Base-by-base conservation (phyloP, 2,797 vertebrate genomes). In the Pipistrellus pipistrellus region DNA sequence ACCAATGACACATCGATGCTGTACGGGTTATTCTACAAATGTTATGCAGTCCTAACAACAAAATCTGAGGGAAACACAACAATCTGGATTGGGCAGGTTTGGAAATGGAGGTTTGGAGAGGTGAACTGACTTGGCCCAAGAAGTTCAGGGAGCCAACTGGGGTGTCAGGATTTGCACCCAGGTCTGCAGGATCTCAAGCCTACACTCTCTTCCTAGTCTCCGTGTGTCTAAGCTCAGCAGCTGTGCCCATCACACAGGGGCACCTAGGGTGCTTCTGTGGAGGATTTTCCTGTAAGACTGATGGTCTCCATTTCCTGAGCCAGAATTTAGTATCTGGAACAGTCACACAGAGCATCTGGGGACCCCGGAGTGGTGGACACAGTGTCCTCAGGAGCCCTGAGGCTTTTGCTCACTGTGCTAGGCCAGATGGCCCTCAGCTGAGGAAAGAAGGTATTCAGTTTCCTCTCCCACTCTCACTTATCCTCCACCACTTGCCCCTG, bases 131-230 rank as follows among this genome's bases (percentile, higher is more conserved):
- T 75, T 83, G 78, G 66, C 32, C 14, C 12, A 35, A 2, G 25
- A 1, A n/a, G 14, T 13, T 15, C 5, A 9, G 4, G 75, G 18
- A 68, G n/a, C 21, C 53, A 44, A 46, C 0, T 21, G 25, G 21
- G 8, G 27, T 32, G 8, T 6, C 25, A 77, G 53, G 55, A 76
- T 51, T 86, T 20, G 32, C 1, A 76, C 3, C 3, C 12, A 17
- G 18, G 2, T 21, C 30, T 53, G 17, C 6, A 44, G 81, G 13
- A 71, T 18, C 66, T 12, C n/a, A 68, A 71, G 6, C 20, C 21
- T 76, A 4, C 2, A 11, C 18, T 82, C 41, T 27, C n/a, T 27
- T 64, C 27, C 10, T 51, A 57, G 20, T 59, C 14, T 85, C 77
- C 10, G 7, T 41, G 25, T 57, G 66, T 85, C 85, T 59, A 71